These are phyloP conservation scores for Tetragonula clypearis DNA, from an alignment of 1,140 invertebrate species.

Conservation along the genomic window DNA sequence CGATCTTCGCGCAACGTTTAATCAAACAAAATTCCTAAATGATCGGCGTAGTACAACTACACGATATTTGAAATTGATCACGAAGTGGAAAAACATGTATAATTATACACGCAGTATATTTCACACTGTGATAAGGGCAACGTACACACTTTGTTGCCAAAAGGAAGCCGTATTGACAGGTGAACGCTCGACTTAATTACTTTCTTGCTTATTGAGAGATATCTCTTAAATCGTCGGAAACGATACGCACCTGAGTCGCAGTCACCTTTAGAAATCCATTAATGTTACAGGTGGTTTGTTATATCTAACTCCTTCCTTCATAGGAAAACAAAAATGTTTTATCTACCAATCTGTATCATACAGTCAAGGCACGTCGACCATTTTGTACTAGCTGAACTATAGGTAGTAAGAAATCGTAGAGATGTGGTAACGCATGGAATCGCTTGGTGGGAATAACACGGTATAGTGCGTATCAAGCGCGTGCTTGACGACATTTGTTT, in stretches of 20 bases:
- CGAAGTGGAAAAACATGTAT: background rate
- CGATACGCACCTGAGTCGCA: slow-evolving; percentile 52
- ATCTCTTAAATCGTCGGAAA: slow-evolving; percentile 8
- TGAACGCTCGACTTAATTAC: slow-evolving; percentile 43
- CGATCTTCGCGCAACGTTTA: background rate
- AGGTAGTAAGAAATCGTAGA: slow-evolving; percentile 22
- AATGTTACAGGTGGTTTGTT: slow-evolving; percentile 35
- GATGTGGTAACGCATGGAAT: slow-evolving; percentile 21
- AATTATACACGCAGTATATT: slow-evolving; percentile 15
- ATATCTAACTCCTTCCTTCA: slow-evolving; percentile 40
- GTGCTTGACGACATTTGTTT: slow-evolving; percentile 1
- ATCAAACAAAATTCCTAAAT: background rate
- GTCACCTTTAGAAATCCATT: slow-evolving; percentile 52
- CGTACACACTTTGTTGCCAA: slow-evolving; percentile 54
- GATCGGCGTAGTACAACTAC: background rate
- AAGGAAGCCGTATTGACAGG: slow-evolving; percentile 65
- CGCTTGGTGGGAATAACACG: slow-evolving; percentile 10
- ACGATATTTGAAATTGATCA: background rate
- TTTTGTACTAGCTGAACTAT: slow-evolving; percentile 59
- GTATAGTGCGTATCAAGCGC: background rate
- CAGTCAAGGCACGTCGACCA: slow-evolving; percentile 66
- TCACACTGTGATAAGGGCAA: slow-evolving; percentile 34
- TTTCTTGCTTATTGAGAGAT: background rate
- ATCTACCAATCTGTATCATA: slow-evolving; percentile 53
- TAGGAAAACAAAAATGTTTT: slow-evolving; percentile 49